Evolutionary conservation across 1,140 invertebrate species (phyloP), one percentile per base, ranked within the genome.

Genomic region (Agrilus planipennis): DNA sequence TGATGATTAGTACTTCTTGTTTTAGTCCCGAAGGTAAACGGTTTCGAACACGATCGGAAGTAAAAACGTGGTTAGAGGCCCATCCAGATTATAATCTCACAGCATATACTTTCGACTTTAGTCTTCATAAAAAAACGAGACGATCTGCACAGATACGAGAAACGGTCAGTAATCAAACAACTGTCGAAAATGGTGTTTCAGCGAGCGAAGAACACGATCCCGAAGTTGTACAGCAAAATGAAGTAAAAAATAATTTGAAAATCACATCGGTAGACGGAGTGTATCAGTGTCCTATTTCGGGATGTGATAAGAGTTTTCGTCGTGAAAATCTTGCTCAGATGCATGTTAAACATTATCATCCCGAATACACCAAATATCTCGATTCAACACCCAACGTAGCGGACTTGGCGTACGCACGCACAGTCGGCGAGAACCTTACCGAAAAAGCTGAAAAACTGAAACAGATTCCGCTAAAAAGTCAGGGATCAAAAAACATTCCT

Each of bases 311-410:
- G 64, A 82, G 79, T 44, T 93, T 91, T 59, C 70, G 90, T 14
- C 91, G 90, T 57, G 86, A 91, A 53, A 88, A 84, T 50, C 70
- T 92, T 18, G 63, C 92, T 2, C 77, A 83, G 60, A 89, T 90
- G 77, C 87, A 91, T 52, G 80, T 90, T n/a, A 89, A 89, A 51
- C 86, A 90, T 62, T 90, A 89, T 55, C 87, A 91, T 64, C 74
- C 77, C 1, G 84, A 89, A 46, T 72, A 83, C 46, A 75, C 72
- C 1, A 77, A 84, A 53, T 77, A 79, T 57, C 60, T 87, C 27
- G 81, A 81, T 4, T 72, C 72, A 5, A 85, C 83, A 2, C 84
- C 84, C 12, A 89, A 89, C 63, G 86, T 90, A 36, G 73, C 82
- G 16, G 85, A 89, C 58, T 62, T 89, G 36, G 86, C 85, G 0